These are phyloP conservation scores for Bovichtus variegatus DNA, from an alignment of 2,797 vertebrate genomes.

Conservation along the genomic window DNA sequence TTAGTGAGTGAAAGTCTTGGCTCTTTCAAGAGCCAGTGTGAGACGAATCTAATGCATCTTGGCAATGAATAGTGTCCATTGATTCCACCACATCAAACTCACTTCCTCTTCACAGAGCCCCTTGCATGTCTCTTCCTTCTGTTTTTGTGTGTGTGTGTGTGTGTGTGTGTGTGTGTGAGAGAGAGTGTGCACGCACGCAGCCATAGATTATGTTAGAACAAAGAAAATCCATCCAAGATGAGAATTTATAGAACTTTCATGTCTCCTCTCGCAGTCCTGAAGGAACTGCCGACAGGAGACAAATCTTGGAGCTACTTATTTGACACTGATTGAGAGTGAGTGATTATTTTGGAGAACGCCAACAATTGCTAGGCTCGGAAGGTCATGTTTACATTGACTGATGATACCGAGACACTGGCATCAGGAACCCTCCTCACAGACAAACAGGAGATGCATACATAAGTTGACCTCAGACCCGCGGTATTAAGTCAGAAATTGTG, in stretches of 20 bases:
- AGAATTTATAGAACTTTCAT: conserved; percentile 43
- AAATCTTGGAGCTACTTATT: conserved; percentile 41
- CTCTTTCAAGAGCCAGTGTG: conserved; percentile 61
- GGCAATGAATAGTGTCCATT: conserved; percentile 85
- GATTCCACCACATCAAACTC: conserved; percentile 82
- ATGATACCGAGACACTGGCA: conserved; percentile 76
- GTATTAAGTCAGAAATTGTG: conserved; percentile 61
- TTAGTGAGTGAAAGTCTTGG: conserved; percentile 49
- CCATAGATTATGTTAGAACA: conserved; percentile 37
- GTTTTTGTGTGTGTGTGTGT: background rate
- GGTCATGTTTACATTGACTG: conserved; percentile 76
- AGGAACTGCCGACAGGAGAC: conserved; percentile 31
- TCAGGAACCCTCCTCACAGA: conserved; percentile 35
- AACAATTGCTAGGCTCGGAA: conserved; percentile 31
- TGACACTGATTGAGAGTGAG: conserved; percentile 65
- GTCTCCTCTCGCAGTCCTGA: conserved; percentile 30
- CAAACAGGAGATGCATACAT: conserved; percentile 42
- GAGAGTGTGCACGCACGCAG: conserved; percentile 9
- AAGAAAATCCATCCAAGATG: conserved; percentile 37
- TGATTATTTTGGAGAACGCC: conserved; percentile 48
- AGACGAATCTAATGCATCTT: conserved; percentile 73
- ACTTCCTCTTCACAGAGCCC: conserved; percentile 76
- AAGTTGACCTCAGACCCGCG: conserved; percentile 54
- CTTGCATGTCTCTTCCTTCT: conserved; percentile 55
- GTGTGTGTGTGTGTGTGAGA: conserved; percentile 6